Conservation (phyloP, 2,888 invertebrate species). For the Lasioglossum oenotherae region DNA sequence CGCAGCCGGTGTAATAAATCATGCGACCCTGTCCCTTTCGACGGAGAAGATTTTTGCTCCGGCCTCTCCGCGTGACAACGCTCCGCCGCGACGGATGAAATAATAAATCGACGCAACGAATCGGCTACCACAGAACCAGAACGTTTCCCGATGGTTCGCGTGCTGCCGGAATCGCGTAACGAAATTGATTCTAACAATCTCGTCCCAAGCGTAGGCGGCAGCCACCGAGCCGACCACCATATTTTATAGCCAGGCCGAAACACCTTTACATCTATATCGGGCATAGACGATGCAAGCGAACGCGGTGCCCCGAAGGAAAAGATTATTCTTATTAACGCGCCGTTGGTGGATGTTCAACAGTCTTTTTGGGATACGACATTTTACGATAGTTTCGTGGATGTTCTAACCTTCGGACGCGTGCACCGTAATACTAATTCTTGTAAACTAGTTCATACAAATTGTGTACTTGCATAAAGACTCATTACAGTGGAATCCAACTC, state of each 20-base stretch:
- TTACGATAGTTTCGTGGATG: not conserved
- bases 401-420: not conserved
- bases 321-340: not conserved
- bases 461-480: not conserved
- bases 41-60: conserved; percentile 59
- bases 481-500: not conserved
- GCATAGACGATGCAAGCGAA: not conserved
- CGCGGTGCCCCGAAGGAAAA: not conserved
- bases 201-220: not conserved
- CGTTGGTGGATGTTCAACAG: not conserved
- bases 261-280: conserved; percentile 4
- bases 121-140: conserved; percentile 21
- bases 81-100: conserved; percentile 52
- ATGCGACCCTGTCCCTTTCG: conserved; percentile 58
- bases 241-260: not conserved
- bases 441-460: not conserved
- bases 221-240: not conserved
- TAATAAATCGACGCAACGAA: conserved; percentile 57
- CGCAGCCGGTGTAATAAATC: conserved; percentile 59
- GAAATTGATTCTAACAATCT: conserved; percentile 22
- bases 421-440: not conserved
- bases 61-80: conserved; percentile 49
- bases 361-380: not conserved
- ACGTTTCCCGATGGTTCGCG: conserved; percentile 13
- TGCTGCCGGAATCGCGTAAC: conserved; percentile 7